Evolutionary conservation across 2,888 invertebrate genomes (phyloP).

Genomic region (Microctonus brassicae): DNA sequence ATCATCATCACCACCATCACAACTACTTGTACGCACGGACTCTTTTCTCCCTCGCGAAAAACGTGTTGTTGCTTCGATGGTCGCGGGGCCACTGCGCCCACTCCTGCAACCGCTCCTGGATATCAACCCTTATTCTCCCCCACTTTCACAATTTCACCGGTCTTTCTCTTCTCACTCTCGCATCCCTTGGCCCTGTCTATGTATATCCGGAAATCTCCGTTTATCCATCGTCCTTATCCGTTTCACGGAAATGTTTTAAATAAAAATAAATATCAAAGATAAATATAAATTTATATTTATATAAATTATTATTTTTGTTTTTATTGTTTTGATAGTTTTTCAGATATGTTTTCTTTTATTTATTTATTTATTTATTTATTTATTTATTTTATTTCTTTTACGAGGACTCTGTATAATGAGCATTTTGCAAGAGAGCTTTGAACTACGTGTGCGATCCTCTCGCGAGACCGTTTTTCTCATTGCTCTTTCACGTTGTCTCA

Average conservation of each 20-base stretch:
- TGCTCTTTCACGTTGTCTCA: too few species aligned
- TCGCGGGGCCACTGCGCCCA: constrained; percentile 72
- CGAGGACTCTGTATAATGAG: too few species aligned
- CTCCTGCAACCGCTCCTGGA: constrained; percentile 72
- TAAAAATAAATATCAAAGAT: not conserved
- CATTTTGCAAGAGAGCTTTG: too few species aligned
- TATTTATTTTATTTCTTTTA: too few species aligned
- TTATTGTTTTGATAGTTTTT: too few species aligned
- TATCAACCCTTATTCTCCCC: constrained; percentile 18
- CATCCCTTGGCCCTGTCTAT: constrained; percentile 13
- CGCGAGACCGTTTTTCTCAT: too few species aligned
- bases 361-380: too few species aligned
- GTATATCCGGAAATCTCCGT: not conserved
- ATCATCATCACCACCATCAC: not conserved
- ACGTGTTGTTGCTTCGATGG: constrained; percentile 69
- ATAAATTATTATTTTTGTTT: too few species aligned
- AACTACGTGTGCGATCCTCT: too few species aligned
- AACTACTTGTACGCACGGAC: not conserved
- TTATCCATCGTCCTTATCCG: not conserved
- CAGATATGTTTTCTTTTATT: too few species aligned
- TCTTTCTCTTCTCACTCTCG: constrained; percentile 14
- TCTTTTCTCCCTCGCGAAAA: not conserved
- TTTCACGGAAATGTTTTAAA: not conserved
- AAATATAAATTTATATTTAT: not conserved
- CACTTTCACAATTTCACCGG: constrained; percentile 50